Percentiles rank a stretch among this genome's conserved stretches.
Evolutionary conservation across 2,797 vertebrate species (phyloP).

Genomic region (Sebastiscus tertius): DNA sequence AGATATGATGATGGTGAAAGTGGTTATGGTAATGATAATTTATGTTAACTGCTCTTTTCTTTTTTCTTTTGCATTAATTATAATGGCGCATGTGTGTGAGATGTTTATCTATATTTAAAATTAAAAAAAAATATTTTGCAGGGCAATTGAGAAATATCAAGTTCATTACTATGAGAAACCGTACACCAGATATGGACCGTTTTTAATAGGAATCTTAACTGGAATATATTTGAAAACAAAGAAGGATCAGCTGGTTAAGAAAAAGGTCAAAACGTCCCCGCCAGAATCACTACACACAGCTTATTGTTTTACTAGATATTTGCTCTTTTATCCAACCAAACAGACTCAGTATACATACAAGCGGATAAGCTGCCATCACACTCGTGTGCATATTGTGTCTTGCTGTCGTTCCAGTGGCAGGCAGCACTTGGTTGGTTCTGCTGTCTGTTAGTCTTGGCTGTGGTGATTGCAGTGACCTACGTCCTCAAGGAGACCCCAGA

Average conservation of each 20-base stretch:
- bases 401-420: slow-evolving; percentile 75
- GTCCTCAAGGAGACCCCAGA: slow-evolving; percentile 72
- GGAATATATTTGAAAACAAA: slow-evolving; percentile 82
- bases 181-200: slow-evolving; percentile 87
- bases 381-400: neutral
- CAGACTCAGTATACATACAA: too few relatives aligned
- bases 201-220: slow-evolving; percentile 85
- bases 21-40: neutral
- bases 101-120: neutral
- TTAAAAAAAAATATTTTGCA: slow-evolving; percentile 48
- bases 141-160: slow-evolving; percentile 75
- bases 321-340: too few relatives aligned
- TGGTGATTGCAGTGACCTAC: slow-evolving; percentile 81
- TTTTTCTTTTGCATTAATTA: too few relatives aligned
- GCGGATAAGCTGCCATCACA: too few relatives aligned
- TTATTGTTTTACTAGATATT: neutral
- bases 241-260: slow-evolving; percentile 75
- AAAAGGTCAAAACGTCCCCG: slow-evolving; percentile 72
- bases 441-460: slow-evolving; percentile 77
- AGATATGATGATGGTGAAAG: neutral
- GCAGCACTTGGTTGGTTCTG: slow-evolving; percentile 83
- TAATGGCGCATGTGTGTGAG: too few relatives aligned
- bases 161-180: slow-evolving; percentile 89
- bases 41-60: neutral
- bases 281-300: neutral